phyloP scores from a whole-genome alignment of 1,140 invertebrate species.

The Hestina assimilis region DNA sequence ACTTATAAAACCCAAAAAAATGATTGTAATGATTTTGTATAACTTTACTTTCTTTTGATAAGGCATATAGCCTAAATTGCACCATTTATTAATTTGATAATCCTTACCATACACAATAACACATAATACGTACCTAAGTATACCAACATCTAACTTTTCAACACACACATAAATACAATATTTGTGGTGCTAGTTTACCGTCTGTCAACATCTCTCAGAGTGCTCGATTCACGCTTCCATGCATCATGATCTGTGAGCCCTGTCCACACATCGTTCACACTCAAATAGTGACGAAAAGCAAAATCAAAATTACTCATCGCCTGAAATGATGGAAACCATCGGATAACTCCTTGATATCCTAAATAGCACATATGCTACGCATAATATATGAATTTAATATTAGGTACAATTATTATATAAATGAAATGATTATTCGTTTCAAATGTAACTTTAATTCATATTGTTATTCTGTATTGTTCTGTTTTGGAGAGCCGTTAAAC shows the following conservation, averaged over 20 bases:
- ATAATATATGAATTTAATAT: not conserved
- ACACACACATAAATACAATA: slow-evolving; percentile 4
- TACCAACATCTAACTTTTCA: slow-evolving; percentile 1
- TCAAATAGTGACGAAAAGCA: slow-evolving; percentile 19
- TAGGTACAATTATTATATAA: not conserved
- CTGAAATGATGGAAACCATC: slow-evolving; percentile 20
- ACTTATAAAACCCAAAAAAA: no score
- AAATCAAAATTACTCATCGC: slow-evolving; percentile 13
- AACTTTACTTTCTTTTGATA: no score
- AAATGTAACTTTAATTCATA: not conserved
- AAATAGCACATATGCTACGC: not conserved
- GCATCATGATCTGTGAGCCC: slow-evolving; percentile 18
- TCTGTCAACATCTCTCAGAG: slow-evolving; percentile 18
- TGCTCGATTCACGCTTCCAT: slow-evolving; percentile 10
- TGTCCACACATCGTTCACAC: slow-evolving; percentile 23
- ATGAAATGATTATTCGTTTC: not conserved
- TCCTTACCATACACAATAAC: no score
- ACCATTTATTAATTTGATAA: no score
- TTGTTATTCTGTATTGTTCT: slow-evolving; percentile 23
- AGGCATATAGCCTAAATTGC: no score
- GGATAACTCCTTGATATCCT: slow-evolving; percentile 7
- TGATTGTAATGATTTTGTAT: no score
- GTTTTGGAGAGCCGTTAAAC: slow-evolving; percentile 38
- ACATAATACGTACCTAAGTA: not conserved
- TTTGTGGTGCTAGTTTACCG: slow-evolving; percentile 11